phyloP scores from a whole-genome alignment of 2,113 vertebrate species.

The Grus americana region DNA sequence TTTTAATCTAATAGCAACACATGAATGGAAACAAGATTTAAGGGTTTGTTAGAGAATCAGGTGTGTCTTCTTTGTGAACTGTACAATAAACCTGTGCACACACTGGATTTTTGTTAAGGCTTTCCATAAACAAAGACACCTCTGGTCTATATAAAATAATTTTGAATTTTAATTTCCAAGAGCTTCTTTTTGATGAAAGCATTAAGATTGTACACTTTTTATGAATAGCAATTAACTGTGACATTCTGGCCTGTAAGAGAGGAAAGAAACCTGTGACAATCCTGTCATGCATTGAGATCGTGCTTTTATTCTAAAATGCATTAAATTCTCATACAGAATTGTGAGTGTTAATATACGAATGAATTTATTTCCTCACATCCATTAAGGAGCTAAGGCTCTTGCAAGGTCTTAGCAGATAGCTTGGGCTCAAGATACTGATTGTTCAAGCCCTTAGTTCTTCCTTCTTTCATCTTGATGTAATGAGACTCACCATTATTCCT shows the following conservation, averaged over 20 bases:
- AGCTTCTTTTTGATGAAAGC: not conserved
- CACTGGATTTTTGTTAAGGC: not conserved
- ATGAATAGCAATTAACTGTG: not conserved
- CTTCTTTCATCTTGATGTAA: not conserved
- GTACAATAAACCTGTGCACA: not conserved
- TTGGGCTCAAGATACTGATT: not conserved
- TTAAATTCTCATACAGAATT: not conserved
- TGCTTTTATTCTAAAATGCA: not conserved
- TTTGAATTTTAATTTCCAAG: not conserved
- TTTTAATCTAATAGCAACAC: not conserved
- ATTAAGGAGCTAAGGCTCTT: not conserved
- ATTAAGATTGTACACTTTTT: not conserved
- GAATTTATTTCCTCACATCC: not conserved
- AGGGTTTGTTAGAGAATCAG: not conserved
- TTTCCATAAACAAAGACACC: not conserved
- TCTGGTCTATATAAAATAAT: not conserved
- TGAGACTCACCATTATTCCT: not conserved
- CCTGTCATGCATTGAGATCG: accelerated
- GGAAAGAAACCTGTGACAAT: not conserved
- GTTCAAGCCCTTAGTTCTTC: not conserved
- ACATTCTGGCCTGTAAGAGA: not conserved
- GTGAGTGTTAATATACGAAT: not conserved
- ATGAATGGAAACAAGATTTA: not conserved
- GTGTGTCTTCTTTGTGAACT: not conserved
- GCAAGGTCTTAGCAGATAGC: not conserved